Evolutionary conservation across 2,797 vertebrate genomes (phyloP), one percentile per base, ranked within the genome.

Genomic region (Spondyliosoma cantharus): DNA sequence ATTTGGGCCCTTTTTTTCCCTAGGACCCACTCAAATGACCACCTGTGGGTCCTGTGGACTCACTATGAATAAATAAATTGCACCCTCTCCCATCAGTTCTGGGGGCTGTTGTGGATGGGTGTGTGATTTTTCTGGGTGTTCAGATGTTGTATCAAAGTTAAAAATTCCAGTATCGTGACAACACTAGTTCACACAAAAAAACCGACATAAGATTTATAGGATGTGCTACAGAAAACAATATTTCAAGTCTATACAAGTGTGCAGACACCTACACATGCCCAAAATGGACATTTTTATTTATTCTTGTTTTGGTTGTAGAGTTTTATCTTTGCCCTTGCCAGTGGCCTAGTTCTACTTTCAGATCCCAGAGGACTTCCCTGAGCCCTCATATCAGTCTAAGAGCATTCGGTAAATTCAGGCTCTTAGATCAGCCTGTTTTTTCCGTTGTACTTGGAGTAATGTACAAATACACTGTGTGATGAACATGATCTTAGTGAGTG

Each of bases 331-430:
- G 78, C 67, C 82, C 59, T 83, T 85, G 59, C 50, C 74, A 50
- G 69, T 86, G 86, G 60, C 78, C 73, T 72, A 85, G 74, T 86
- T 87, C 68, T 78, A 78, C 71, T 80, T 69, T 85, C 61, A 72
- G 61, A 71, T 86, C 80, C 78, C 74, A 82, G 48, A 65, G 65
- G 81, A 71, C 52, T 67, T 76, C 27, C 29, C 46, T 65, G 15
- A 68, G 81, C 32, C 45, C 69, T 80, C 49, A 71, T 46, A 71
- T 70, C 24, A 71, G 65, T 78, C 49, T 74, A 75, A 58, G 45
- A 81, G 69, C 32, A 67, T 69, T 81, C 9, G 4, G 24, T 60
- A 84, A 79, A 72, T 52, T 15, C 65, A 76, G 58, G 27, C 64
- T 75, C 64, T 68, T 66, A 37, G 9, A 61, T 69, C 22, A 73